Conservation (phyloP, 2,113 vertebrate genomes). For the Noctilio leporinus region DNA sequence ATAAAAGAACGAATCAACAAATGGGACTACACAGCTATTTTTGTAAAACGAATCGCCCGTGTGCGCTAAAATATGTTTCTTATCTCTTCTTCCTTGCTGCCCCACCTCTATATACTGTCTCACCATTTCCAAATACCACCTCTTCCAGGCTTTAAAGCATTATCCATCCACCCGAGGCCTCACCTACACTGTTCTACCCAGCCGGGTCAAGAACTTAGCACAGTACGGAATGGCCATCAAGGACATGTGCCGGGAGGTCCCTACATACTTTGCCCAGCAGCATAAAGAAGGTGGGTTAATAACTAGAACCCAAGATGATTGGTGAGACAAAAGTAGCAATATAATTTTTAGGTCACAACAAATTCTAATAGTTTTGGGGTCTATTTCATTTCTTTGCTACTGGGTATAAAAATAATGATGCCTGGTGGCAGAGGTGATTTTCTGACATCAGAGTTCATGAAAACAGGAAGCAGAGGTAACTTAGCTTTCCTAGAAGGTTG, state of each 20-base stretch:
- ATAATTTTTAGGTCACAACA: neutral
- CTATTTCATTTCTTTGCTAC: neutral
- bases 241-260: conserved; percentile 49
- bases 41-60: neutral
- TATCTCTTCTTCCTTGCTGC: neutral
- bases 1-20: too few species aligned
- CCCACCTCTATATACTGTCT: neutral
- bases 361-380: neutral
- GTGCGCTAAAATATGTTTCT: neutral
- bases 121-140: neutral
- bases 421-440: neutral
- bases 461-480: neutral
- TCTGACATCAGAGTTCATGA: neutral
- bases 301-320: neutral
- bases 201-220: conserved; percentile 54
- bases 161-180: neutral
- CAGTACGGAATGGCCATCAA: conserved; percentile 41
- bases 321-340: neutral
- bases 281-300: conserved; percentile 39
- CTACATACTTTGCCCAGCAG: conserved; percentile 56
- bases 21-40: neutral
- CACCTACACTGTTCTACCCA: conserved; percentile 57
- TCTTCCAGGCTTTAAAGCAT: conserved; percentile 1
- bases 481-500: neutral
- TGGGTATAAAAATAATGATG: neutral